phyloP scores from a whole-genome alignment of 35 echinoderm and acorn worm species.

The Amphiura filiformis region DNA sequence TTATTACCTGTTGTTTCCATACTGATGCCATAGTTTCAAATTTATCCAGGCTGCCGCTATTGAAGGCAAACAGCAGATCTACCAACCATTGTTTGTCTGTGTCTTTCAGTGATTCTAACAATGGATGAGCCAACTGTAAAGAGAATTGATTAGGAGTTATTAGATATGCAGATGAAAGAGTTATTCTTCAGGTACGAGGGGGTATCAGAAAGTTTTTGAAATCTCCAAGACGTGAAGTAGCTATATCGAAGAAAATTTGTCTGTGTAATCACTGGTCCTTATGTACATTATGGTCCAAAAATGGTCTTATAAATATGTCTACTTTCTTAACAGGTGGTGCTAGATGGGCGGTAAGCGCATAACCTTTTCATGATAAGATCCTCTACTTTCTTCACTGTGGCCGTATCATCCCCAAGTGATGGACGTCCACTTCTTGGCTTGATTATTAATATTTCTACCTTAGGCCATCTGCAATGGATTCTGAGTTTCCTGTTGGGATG shows the following conservation, averaged over 20 bases:
- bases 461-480: too few relatives aligned
- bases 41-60: constrained; percentile 82
- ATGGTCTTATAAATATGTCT: too few relatives aligned
- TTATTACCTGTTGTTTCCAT: constrained; percentile 88
- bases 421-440: too few relatives aligned
- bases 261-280: too few relatives aligned
- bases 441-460: neutral
- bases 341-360: too few relatives aligned
- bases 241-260: neutral
- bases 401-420: too few relatives aligned
- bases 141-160: neutral
- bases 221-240: neutral
- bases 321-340: too few relatives aligned
- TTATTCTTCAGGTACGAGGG: too few relatives aligned
- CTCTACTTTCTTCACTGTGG: too few relatives aligned
- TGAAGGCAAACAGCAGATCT: constrained; percentile 89
- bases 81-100: constrained; percentile 85
- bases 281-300: too few relatives aligned
- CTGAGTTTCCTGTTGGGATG: too few relatives aligned
- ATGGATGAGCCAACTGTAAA: constrained; percentile 85
- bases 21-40: constrained; percentile 68
- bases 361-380: too few relatives aligned
- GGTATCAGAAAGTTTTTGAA: neutral
- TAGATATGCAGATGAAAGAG: neutral
- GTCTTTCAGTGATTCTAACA: constrained; percentile 59